A percentile compares a stretch with the other conserved stretches of the same genome.
These are phyloP conservation scores for Myzus persicae DNA, from an alignment of 1,140 invertebrate species.

Conservation along the genomic window DNA sequence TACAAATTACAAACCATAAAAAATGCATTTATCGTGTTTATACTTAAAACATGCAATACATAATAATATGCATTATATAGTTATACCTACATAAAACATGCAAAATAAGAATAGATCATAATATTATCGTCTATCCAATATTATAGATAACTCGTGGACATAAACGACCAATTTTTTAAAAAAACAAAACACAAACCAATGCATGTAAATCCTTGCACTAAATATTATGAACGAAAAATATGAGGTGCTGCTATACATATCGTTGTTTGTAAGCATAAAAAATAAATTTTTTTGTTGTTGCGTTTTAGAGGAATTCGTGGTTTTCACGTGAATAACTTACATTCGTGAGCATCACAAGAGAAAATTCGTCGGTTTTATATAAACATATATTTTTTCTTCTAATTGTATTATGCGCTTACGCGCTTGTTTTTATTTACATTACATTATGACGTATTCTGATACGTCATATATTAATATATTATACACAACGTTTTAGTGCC, in stretches of 20 bases:
- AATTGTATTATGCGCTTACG: neutral
- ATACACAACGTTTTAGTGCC: neutral
- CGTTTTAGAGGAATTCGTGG: neutral
- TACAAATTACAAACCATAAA: neutral
- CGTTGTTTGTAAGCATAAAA: neutral
- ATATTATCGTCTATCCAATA: too few species aligned
- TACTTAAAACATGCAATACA: neutral
- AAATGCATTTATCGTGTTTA: neutral
- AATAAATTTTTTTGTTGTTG: neutral
- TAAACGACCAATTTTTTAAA: neutral
- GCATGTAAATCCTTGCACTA: neutral
- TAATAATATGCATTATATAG: too few species aligned
- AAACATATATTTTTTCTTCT: neutral
- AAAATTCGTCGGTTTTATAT: neutral
- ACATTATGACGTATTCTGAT: neutral
- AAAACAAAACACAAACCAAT: neutral
- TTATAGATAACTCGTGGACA: neutral
- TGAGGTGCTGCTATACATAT: neutral
- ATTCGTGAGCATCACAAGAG: neutral
- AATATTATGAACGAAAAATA: neutral
- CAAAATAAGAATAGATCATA: neutral
- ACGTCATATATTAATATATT: neutral
- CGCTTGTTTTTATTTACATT: neutral
- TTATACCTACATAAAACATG: too few species aligned
- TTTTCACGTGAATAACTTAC: neutral